Evolutionary conservation across 1,140 invertebrate species (phyloP), one percentile per base, ranked within the genome.

Genomic region (Maniola jurtina): DNA sequence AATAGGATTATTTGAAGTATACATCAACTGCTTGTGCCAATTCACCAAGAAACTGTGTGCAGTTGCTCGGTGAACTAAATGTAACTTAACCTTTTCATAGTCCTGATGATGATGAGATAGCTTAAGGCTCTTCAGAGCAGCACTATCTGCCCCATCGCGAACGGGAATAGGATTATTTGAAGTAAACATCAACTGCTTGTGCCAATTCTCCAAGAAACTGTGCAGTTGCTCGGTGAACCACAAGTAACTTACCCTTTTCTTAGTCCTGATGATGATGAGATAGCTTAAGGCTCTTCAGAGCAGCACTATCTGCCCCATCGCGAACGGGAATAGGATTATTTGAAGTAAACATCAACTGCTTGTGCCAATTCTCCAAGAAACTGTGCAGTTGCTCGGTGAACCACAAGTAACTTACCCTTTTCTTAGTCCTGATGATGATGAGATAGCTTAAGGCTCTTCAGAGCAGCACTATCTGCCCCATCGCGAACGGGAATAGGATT

Each of bases 201-300:
- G 93, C 93, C 95, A 96, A 70, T 95, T 95, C 16, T 96, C 94
- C 2, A 95, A 95, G 83, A 95, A 96, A 68, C 95, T 96, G 83
- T 77, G 6, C 6, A 9, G 38, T 38, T n/a, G 13, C 13, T 13
- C 9, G 42, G 9, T n/a, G 42, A 25, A 42, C 8, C 5, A 42
- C 1, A 42, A 2, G 40, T 9, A 42, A 16, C 8, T 52, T 62
- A 95, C 94, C 86, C 91, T 91, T 77, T 89, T 93, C 71, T 95
- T 91, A 2, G 93, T 94, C 25, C 76, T 76, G 48, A 96, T 88
- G 64, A 96, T 96, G 62, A 93, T 92, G 38, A 90, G 73, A 73
- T 96, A 96, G 68, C 94, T 95, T 75, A 92, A 92, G 4, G 90
- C n/a, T n/a, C n/a, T n/a, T 83, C 86, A 35, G 0, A 96, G 76